Base-by-base conservation (phyloP, 2,113 vertebrate species). In the Garra rufa region DNA sequence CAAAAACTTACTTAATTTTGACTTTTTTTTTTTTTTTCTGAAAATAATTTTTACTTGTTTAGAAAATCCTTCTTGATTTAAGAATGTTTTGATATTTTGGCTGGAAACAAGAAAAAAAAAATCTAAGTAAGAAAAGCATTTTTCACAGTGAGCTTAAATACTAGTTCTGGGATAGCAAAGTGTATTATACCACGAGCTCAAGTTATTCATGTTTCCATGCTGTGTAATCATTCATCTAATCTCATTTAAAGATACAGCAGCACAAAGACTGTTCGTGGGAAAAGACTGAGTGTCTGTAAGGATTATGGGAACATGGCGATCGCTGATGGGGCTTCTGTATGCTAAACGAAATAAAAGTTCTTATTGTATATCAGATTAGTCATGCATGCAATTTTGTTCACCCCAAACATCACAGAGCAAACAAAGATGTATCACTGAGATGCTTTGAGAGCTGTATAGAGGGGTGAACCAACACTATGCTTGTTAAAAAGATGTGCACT, bases 181-280 rank as follows among this genome's bases (percentile, higher is more conserved):
- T 63, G 75, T 21, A 83, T 83, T 80, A 28, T 83, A 48, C 5
- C 10, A 48, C 26, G 63, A 57, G 59, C n/a, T 77, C 69, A 73
- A 50, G 78, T 83, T 77, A 78, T 87, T 87, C 79, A 78, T 63
- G 41, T 63, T 50, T 74, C 50, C 28, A 52, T 67, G 81, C 84
- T 85, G 81, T 85, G 81, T 85, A 85, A 88, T 85, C 76, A 50
- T 46, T 88, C 81, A 74, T 76, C 78, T 88, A 86, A 88, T 88
- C 84, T 82, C 59, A 76, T 81, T 83, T 84, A 86, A 81, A 88
- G 69, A 81, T 79, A 30, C 73, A 52, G 63, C 14, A 30, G 75
- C 63, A 88, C 75, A 85, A 85, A 57, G 59, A 69, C 24, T 15
- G 78, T 67, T 73, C 19, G 28, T 67, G 69, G 34, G 61, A 48